Base-by-base conservation (phyloP, 2,797 vertebrate genomes). In the Botia almorhae region DNA sequence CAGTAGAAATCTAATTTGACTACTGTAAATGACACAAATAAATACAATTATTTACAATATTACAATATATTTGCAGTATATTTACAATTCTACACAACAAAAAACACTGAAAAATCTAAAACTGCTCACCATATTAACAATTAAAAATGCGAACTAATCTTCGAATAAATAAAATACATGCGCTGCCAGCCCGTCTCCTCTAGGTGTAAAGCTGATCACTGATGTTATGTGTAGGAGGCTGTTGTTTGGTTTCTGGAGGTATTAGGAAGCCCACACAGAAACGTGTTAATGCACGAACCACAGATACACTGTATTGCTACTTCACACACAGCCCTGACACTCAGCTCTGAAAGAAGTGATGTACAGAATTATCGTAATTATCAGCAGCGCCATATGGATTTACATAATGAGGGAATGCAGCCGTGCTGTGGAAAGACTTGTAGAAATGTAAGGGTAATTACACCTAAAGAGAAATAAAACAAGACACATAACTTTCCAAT, bases 181-280 rank as follows among this genome's bases (percentile, higher is more conserved):
- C 43, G 3, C 72, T 75, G 76, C 65, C 73, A 76, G 21, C 50
- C 60, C 67, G 46, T 64, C 68, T n/a, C 33, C 26, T 78, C 23
- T 19, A 80, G 73, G 78, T 83, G 70, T 76, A 61, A 83, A 72
- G 60, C 23, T 39, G 56, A 33, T 58, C 69, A 72, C 50, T 83
- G 74, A 72, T 80, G 78, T 51, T 51, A 12, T 61, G 74, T 80
- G 82, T 83, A 74, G 82, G 82, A 80, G 68, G 82, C 74, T 51
- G 69, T 43, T 80, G 56, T 79, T 76, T 83, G 11, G 58, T 76
- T 80, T 76, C 51, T 17, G 78, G 39, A 48, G 65, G 60, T 80
- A 71, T 83, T 83, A 80, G 33, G 61, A 83, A 80, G 61, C 78
- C 68, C 67, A 68, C 77, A 80, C 51, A 8, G 29, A 69, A 13